phyloP scores from a whole-genome alignment of 1,140 invertebrate genomes.

The Marisa cornuarietis region DNA sequence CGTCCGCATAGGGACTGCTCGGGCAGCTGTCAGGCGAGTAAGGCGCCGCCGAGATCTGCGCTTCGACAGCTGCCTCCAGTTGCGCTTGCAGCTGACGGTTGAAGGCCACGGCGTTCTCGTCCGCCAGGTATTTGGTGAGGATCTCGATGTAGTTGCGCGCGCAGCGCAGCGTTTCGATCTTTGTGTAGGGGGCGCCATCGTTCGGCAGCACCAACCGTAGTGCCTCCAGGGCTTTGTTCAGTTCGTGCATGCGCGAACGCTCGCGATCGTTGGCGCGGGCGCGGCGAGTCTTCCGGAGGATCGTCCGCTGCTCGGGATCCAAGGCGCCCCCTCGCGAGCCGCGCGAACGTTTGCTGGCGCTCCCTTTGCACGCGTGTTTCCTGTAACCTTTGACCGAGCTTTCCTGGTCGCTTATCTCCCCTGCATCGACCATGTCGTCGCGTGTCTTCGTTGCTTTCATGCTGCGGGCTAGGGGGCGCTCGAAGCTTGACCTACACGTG shows the following conservation, averaged over 20 bases:
- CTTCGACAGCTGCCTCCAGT: background rate
- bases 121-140: constrained; percentile 78
- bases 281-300: constrained; percentile 80
- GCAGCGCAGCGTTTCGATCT: constrained; percentile 95
- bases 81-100: background rate
- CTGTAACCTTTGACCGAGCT: too few species aligned
- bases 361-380: background rate
- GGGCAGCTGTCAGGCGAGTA: too few species aligned
- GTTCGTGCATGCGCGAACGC: constrained; percentile 93
- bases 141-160: constrained; percentile 94
- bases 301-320: constrained; percentile 54
- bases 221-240: constrained; percentile 92
- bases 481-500: too few species aligned
- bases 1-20: too few species aligned
- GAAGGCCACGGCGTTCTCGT: constrained; percentile 31
- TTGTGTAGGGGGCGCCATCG: constrained; percentile 87
- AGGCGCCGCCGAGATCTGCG: background rate
- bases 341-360: constrained; percentile 16
- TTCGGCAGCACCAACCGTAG: constrained; percentile 73
- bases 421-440: too few species aligned
- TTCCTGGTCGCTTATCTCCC: too few species aligned
- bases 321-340: constrained; percentile 42
- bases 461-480: too few species aligned
- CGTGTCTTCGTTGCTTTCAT: too few species aligned
- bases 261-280: constrained; percentile 96